Conservation (phyloP, 2,888 invertebrate species). For the Falcaria lacertinaria region DNA sequence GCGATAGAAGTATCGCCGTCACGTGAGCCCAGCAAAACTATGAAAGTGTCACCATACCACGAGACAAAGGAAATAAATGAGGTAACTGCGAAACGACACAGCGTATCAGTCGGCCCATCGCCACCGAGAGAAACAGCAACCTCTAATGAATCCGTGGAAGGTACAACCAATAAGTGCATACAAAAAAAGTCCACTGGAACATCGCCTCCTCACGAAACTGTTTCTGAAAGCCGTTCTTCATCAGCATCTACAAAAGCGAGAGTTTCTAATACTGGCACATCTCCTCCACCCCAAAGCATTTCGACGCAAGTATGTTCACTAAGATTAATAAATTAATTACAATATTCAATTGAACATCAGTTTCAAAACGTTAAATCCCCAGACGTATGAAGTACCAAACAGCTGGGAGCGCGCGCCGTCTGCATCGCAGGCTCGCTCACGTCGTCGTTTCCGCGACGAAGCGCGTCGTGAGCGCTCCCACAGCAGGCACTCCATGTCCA, state of each 20-base stretch:
- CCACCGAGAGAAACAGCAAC: conserved; percentile 47
- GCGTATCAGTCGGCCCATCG: conserved; percentile 58
- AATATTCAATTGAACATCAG: too few relatives aligned
- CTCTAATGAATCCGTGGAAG: conserved; percentile 33
- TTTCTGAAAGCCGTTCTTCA: conserved; percentile 29
- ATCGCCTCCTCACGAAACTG: conserved; percentile 53
- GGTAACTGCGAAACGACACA: conserved; percentile 39
- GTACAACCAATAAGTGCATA: conserved; percentile 30
- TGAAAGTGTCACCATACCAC: conserved; percentile 34
- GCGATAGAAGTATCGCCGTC: conserved; percentile 28
- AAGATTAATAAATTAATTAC: neutral
- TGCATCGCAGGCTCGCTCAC: conserved; percentile 49
- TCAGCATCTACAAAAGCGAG: conserved; percentile 39
- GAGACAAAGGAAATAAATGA: conserved; percentile 18
- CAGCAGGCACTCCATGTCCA: conserved; percentile 83
- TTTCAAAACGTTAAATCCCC: neutral
- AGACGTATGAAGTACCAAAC: conserved; percentile 73
- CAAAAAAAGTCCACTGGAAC: conserved; percentile 76
- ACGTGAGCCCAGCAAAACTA: conserved; percentile 22
- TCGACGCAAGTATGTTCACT: conserved; percentile 86
- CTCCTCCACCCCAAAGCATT: conserved; percentile 92
- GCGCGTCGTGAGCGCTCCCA: conserved; percentile 79
- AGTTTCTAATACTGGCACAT: conserved; percentile 86
- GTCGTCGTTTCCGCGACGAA: conserved; percentile 58
- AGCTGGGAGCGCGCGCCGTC: conserved; percentile 55